phyloP scores from a whole-genome alignment of 2,888 invertebrate genomes.

The Cephus rjabovi region DNA sequence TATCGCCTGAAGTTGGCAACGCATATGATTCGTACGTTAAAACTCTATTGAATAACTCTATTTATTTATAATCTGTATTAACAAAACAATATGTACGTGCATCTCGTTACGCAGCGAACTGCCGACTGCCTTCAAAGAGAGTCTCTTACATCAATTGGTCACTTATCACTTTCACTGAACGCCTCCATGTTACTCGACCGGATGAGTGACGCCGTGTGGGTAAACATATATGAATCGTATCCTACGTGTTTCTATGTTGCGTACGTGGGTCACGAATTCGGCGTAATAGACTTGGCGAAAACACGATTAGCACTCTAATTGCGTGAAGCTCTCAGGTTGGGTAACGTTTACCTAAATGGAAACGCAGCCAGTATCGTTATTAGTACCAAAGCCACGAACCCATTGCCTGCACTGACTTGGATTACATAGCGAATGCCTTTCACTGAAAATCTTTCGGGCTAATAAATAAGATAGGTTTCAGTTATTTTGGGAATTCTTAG shows the following conservation, averaged over 20 bases:
- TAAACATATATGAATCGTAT: neutral
- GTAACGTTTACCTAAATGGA: slow-evolving; percentile 9
- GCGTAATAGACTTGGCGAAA: slow-evolving; percentile 10
- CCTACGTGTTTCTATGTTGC: slow-evolving; percentile 1
- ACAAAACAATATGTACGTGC: neutral
- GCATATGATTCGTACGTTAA: too few relatives aligned
- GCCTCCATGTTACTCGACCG: slow-evolving; percentile 7
- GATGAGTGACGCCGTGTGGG: neutral
- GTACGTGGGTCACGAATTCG: slow-evolving; percentile 7
- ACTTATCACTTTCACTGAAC: slow-evolving; percentile 47
- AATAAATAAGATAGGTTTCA: neutral
- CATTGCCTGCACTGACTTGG: neutral
- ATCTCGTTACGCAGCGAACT: neutral
- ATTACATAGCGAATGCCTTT: slow-evolving; percentile 21
- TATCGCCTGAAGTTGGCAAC: neutral
- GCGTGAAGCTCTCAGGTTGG: slow-evolving; percentile 7
- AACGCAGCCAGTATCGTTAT: neutral
- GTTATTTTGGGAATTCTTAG: neutral
- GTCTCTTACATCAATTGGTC: slow-evolving; percentile 44
- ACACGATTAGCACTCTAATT: slow-evolving; percentile 16
- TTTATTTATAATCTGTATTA: neutral
- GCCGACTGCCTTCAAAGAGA: slow-evolving; percentile 13
- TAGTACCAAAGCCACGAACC: neutral
- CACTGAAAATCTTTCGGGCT: slow-evolving; percentile 15
- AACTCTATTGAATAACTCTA: neutral